Evolutionary conservation across 2,797 vertebrate species (phyloP), one percentile per base, ranked within the genome.

Genomic region (Platyrinchus mystaceus): DNA sequence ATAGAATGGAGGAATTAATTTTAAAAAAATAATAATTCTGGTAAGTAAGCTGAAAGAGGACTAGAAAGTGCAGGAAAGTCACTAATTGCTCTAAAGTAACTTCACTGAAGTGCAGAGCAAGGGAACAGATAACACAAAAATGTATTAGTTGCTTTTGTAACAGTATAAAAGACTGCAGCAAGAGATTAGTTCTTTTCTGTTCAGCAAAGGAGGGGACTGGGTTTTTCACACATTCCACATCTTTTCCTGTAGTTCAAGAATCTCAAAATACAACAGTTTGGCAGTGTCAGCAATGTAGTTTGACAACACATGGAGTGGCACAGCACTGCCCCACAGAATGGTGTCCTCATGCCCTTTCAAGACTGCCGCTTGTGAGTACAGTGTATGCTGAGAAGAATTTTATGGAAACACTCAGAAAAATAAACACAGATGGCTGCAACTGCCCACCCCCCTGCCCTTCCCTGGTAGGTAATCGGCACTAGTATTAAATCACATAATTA

Each of bases 151-250:
- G 88, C 90, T 94, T 95, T 93, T 79, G 83, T 95, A 92, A 79
- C 55, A 67, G 62, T 81, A 95, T 90, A 92, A 96, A 94, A 80
- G 91, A 46, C 74, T 53, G 76, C 2, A 7, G 89, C 39, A 84
- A 95, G 89, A 93, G 93, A 97, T 96, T 94, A 89, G 34, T 27
- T 32, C 74, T 93, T 95, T 96, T 90, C 87, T 92, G 39, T 89
- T 95, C 93, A 83, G 91, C 74, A 82, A 95, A 94, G 92, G 79
- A 93, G 75, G 56, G 44, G 49, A 66, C 64, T 67, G 82, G 84
- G 41, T 71, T 93, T 73, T 80, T 84, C 5, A 5, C 39, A 34
- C 12, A 12, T 41, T 84, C 74, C 74, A 24, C 69, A 14, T 68
- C 49, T 70, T 43, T 89, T 81, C 62, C 73, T 94, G 5, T 89